Base-by-base conservation (phyloP, 2,888 invertebrate species). In the Cloeon dipterum region DNA sequence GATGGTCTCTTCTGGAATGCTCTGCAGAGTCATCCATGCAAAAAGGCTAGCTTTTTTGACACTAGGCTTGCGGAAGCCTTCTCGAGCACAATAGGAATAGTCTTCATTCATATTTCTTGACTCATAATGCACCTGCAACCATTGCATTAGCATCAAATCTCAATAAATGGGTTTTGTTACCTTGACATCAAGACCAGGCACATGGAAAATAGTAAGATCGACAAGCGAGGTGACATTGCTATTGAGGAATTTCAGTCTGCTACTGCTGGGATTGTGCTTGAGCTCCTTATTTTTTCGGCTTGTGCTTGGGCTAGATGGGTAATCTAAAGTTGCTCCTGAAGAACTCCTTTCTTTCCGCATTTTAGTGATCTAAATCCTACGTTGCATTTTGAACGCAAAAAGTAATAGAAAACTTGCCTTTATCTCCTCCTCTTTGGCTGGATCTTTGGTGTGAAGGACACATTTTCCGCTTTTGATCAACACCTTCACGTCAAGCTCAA, bases 381-480 rank as follows among this genome's bases (percentile, higher is more conserved):
- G n/a, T n/a, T n/a, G n/a, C n/a, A 54, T 56, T 32, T 55, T 54
- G 33, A 56, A 55, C 34, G 55, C 50, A 41, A 55, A 56, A 2
- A 53, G 48, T 40, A 55, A 56, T 3, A 57, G 49, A 0, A 47
- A 49, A 33, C 33, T 26, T 69, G 66, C 57, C 55, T 72, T 74
- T 32, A 69, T 58, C 42, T 74, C 77, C 40, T 75, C 76, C 37
- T 74, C 74, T 46, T 61, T 70, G 39, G 55, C 60, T 42, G 66
- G 63, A 49, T 85, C 83, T 56, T 85, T 86, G 3, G 93, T 93
- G 54, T 94, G 93, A 25, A 96, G 63, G 21, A 91, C 89, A 56
- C 94, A 96, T 58, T 93, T 89, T 7, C 94, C 94, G 48, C 88
- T 88, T 56, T 91, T 93, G 42, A 96, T 88, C 48, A 89, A 71